phyloP scores from a whole-genome alignment of 2,113 vertebrate species.

The Saccopteryx bilineata region DNA sequence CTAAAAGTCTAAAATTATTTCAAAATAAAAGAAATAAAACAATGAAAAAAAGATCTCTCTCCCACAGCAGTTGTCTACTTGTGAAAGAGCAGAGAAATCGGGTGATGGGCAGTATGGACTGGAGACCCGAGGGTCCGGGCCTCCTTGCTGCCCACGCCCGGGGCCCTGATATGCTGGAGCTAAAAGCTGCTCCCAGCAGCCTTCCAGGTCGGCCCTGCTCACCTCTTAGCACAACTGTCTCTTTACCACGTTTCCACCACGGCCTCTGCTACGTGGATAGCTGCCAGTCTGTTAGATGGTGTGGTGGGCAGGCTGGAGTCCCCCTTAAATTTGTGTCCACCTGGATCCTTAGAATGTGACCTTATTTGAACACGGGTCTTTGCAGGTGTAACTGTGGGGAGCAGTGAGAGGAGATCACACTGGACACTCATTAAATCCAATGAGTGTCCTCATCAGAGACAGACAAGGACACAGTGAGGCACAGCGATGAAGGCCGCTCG shows the following conservation, averaged over 20 bases:
- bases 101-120: background rate
- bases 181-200: background rate
- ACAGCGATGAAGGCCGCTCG: fast-evolving
- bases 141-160: background rate
- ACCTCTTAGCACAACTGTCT: background rate
- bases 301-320: background rate
- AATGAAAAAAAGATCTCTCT: background rate
- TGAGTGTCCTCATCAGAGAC: background rate
- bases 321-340: background rate
- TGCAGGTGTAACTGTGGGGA: background rate
- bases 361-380: background rate
- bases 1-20: too few relatives aligned
- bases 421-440: background rate
- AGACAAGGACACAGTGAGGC: background rate
- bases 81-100: background rate
- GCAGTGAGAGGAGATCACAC: background rate
- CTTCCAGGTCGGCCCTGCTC: background rate
- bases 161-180: fast-evolving
- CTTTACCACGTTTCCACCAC: background rate
- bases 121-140: background rate
- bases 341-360: background rate
- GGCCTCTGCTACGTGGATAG: fast-evolving
- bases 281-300: fast-evolving
- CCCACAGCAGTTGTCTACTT: background rate
- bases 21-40: background rate